phyloP scores from a whole-genome alignment of 2,797 vertebrate genomes.

The Enteromius viviparus region DNA sequence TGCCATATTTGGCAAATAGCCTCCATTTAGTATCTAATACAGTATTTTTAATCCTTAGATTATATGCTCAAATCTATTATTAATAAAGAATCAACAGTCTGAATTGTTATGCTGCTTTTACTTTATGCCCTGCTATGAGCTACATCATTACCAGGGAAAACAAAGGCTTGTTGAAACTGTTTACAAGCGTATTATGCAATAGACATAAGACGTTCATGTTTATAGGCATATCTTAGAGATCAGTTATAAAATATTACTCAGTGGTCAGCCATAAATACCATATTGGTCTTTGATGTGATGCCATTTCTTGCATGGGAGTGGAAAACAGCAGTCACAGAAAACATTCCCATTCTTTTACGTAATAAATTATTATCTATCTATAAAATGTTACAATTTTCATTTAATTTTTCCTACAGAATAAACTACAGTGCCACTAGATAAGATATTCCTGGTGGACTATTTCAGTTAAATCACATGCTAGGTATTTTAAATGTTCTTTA shows the following conservation, averaged over 20 bases:
- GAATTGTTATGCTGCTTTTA: not conserved
- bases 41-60: slow-evolving; percentile 4
- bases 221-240: not conserved
- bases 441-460: not conserved
- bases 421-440: not conserved
- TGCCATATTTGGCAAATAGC: not conserved
- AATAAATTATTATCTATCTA: not conserved
- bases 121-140: too few species aligned
- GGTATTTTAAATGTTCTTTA: not conserved
- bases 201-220: not conserved
- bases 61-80: not conserved
- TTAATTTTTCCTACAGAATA: not conserved
- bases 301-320: not conserved
- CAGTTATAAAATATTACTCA: not conserved
- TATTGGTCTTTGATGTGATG: not conserved
- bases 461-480: not conserved
- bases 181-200: not conserved
- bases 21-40: slow-evolving; percentile 13
- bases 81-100: not conserved
- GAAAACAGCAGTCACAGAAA: not conserved
- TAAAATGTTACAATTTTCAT: not conserved
- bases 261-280: not conserved
- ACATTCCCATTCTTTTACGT: not conserved
- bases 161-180: not conserved
- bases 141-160: not conserved